Percentiles rank a stretch among this genome's conserved stretches.
Conservation (phyloP, 2,888 invertebrate species). For the Cactoblastis cactorum region DNA sequence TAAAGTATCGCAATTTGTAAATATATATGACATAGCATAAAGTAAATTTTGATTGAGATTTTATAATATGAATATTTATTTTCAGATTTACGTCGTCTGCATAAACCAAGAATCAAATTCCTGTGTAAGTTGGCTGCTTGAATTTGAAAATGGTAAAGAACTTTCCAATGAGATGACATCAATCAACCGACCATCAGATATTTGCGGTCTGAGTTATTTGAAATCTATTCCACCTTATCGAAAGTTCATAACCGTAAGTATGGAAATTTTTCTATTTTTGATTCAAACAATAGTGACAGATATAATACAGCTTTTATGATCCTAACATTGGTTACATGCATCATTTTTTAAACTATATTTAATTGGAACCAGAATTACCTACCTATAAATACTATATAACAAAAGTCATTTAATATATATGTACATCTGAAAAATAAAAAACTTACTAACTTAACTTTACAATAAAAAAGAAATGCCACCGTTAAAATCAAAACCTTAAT, state of each 20-base stretch:
- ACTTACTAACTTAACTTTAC: no score
- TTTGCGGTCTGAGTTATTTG: constrained; percentile 42
- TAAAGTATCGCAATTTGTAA: neutral
- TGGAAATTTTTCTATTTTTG: neutral
- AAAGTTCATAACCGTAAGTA: constrained; percentile 32
- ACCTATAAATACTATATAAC: no score
- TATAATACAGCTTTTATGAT: neutral
- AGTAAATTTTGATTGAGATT: neutral
- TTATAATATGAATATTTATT: constrained; percentile 20
- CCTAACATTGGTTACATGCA: neutral
- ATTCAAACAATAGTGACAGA: neutral
- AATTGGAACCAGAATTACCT: no score
- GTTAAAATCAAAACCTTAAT: neutral
- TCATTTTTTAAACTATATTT: no score
- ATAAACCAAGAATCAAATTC: constrained; percentile 33
- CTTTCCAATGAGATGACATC: constrained; percentile 22
- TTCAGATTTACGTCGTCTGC: constrained; percentile 47
- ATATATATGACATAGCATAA: no score
- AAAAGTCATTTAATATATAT: no score
- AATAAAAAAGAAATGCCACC: neutral
- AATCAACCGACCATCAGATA: constrained; percentile 21
- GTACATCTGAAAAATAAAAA: no score
- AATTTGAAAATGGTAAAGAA: constrained; percentile 22
- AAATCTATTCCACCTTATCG: constrained; percentile 24
- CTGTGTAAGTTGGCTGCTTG: constrained; percentile 42